phyloP scores from a whole-genome alignment of 2,113 vertebrate genomes.

The Sapayoa aenigma region DNA sequence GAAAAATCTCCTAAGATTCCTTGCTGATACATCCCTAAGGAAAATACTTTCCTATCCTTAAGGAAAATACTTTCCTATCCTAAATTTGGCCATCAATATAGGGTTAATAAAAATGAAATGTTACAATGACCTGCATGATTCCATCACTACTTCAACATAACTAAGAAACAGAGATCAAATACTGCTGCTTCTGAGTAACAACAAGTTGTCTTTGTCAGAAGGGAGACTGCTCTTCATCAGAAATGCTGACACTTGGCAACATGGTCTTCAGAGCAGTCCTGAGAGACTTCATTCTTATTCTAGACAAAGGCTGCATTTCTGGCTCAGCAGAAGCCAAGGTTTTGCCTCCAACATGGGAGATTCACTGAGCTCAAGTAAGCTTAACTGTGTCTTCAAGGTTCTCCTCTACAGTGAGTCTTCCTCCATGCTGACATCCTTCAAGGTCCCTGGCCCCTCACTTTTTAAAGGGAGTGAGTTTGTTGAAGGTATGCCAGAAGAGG shows the following conservation, averaged over 20 bases:
- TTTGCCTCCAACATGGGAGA: not conserved
- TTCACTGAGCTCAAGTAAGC: not conserved
- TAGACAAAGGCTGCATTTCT: not conserved
- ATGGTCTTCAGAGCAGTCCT: not conserved
- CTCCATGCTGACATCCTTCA: not conserved
- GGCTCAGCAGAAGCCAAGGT: not conserved
- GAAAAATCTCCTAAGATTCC: not conserved
- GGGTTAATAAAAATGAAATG: slow-evolving; percentile 38
- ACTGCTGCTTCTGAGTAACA: not conserved
- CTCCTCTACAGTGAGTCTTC: not conserved
- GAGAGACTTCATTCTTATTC: not conserved
- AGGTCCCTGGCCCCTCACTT: slow-evolving; percentile 73
- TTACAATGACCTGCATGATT: not conserved
- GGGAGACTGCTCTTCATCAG: not conserved
- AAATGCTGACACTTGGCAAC: not conserved
- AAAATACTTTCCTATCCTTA: not conserved
- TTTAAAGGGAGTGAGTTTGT: slow-evolving; percentile 86
- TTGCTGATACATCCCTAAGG: not conserved
- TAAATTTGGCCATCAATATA: not conserved
- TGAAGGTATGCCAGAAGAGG: slow-evolving; percentile 89
- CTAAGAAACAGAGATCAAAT: not conserved
- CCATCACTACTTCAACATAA: not conserved
- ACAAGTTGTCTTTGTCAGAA: not conserved
- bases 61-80: not conserved
- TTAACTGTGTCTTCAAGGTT: not conserved